These are phyloP conservation scores for Phrynocephalus forsythii DNA, from an alignment of 2,797 vertebrate genomes.

Conservation along the genomic window DNA sequence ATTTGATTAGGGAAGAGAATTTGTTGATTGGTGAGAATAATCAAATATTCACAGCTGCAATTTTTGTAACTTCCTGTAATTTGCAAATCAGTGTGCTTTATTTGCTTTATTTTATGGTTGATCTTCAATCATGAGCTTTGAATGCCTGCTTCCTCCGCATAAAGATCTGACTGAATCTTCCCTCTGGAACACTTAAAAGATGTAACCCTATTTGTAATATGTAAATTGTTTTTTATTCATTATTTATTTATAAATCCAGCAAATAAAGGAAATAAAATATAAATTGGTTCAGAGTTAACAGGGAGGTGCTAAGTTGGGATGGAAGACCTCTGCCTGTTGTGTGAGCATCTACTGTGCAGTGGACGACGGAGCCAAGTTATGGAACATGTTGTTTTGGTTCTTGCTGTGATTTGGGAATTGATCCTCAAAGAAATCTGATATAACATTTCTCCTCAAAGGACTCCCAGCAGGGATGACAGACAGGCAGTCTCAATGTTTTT, in stretches of 20 bases:
- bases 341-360: not conserved
- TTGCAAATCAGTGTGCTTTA: too few relatives aligned
- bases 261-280: too few relatives aligned
- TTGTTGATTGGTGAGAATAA: not conserved
- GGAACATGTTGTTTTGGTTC: not conserved
- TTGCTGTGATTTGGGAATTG: not conserved
- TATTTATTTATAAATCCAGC: too few relatives aligned
- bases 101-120: too few relatives aligned
- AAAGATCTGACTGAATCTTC: too few relatives aligned
- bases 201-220: too few relatives aligned
- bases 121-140: too few relatives aligned
- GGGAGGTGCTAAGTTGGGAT: not conserved
- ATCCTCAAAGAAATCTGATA: not conserved
- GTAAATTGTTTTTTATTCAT: too few relatives aligned
- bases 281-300: not conserved
- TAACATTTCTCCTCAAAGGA: not conserved
- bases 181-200: too few relatives aligned
- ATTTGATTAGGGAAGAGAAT: not conserved
- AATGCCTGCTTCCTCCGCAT: too few relatives aligned
- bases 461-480: not conserved
- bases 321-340: not conserved
- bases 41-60: too few relatives aligned
- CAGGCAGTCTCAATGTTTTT: not conserved
- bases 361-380: not conserved
- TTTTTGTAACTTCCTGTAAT: too few relatives aligned